Percentiles rank a stretch among this genome's conserved stretches.
These are phyloP conservation scores for Scaptomyza pallida DNA, from an alignment of 1,140 invertebrate species.

Conservation along the genomic window DNA sequence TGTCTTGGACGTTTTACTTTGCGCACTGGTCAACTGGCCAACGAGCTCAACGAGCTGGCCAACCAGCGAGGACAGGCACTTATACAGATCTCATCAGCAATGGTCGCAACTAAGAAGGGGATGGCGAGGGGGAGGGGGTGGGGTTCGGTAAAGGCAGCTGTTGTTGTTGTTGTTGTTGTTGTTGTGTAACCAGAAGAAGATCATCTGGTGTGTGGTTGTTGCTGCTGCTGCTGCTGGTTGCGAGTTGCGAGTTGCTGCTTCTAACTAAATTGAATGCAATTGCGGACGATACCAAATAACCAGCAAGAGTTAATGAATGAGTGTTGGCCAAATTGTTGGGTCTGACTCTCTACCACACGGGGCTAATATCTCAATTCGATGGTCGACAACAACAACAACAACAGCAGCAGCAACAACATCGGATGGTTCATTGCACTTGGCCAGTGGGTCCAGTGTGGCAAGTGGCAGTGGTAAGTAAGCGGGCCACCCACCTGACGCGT, in stretches of 20 bases:
- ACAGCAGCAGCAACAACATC: too few species aligned
- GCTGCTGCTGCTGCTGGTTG: conserved; percentile 6
- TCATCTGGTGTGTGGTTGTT: conserved; percentile 58
- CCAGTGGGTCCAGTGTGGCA: conserved; percentile 6
- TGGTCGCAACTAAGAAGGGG: conserved; percentile 22
- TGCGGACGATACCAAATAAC: conserved; percentile 34
- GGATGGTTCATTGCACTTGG: conserved; percentile 58
- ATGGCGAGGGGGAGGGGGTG: not conserved
- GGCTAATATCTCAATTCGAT: conserved; percentile 75
- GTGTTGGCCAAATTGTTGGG: conserved; percentile 80
- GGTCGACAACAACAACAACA: not conserved
- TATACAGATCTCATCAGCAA: conserved; percentile 57
- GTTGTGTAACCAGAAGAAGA: conserved; percentile 30
- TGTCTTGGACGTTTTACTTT: conserved; percentile 77
- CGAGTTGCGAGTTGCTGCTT: conserved; percentile 30
- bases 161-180: conserved; percentile 3
- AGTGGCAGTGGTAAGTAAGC: not conserved
- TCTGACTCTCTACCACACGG: conserved; percentile 19
- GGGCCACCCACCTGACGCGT: conserved; percentile 59
- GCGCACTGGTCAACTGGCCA: conserved; percentile 24
- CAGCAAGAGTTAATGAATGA: conserved; percentile 78
- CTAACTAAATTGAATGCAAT: conserved; percentile 81
- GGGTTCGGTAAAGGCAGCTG: too few species aligned
- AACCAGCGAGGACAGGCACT: conserved; percentile 40
- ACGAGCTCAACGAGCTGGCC: not conserved